A percentile compares a stretch with the other conserved stretches of the same genome.
Conservation (phyloP, 1,140 invertebrate genomes). For the Aporrectodea caliginosa region DNA sequence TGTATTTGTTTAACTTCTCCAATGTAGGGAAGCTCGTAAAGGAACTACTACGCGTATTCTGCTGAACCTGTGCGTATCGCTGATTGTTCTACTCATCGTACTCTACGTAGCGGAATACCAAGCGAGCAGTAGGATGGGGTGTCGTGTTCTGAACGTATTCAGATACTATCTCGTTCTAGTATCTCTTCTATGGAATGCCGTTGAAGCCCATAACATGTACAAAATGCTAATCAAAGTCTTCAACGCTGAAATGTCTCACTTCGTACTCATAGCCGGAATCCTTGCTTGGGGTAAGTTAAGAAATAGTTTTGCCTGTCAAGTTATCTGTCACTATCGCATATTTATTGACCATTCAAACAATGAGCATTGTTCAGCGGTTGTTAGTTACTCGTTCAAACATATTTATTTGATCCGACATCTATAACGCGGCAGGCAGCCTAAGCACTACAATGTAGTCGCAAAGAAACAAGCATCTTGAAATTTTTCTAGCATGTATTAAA, state of each 20-base stretch:
- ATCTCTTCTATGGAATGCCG: slow-evolving; percentile 22
- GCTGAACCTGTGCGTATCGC: slow-evolving; percentile 8
- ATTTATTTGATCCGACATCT: no score
- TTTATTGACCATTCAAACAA: no score
- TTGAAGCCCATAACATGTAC: slow-evolving; percentile 27
- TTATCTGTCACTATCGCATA: no score
- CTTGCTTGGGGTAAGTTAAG: slow-evolving; percentile 19
- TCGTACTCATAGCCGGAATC: slow-evolving; percentile 4
- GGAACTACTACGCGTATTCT: slow-evolving; percentile 18
- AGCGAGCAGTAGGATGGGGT: slow-evolving; percentile 4
- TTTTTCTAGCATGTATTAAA: no score
- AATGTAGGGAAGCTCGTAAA: slow-evolving; percentile 7
- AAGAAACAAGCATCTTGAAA: no score
- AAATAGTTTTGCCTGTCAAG: no score
- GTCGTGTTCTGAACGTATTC: slow-evolving; percentile 11
- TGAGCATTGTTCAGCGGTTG: no score
- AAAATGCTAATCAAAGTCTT: slow-evolving; percentile 26
- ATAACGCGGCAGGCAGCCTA: no score
- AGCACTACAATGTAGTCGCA: no score
- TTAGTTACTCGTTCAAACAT: no score
- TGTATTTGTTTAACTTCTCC: neutral
- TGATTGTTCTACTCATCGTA: slow-evolving; percentile 12
- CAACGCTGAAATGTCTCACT: neutral
- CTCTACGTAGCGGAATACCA: slow-evolving; percentile 18
- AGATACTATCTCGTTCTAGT: slow-evolving; percentile 25